Evolutionary conservation across 2,888 invertebrate genomes (phyloP).

Genomic region (Polymixis flavicincta): DNA sequence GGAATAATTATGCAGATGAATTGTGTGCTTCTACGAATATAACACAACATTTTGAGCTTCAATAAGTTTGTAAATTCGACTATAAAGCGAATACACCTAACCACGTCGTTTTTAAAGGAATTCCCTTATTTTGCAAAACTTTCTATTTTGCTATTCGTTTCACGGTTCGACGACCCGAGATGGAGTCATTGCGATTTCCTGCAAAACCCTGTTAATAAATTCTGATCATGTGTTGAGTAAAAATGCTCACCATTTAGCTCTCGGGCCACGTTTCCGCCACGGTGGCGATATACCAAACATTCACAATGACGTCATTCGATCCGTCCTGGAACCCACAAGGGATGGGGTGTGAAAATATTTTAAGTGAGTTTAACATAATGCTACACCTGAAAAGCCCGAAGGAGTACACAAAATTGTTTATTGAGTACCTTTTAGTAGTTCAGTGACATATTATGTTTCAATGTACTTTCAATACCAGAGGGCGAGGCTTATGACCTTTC

Average conservation of each 20-base stretch:
- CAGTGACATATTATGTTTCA: conserved; percentile 41
- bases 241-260: conserved; percentile 43
- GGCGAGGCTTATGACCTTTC: conserved; percentile 27
- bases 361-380: conserved; percentile 11
- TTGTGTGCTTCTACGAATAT: conserved; percentile 7
- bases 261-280: conserved; percentile 42
- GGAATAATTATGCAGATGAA: background rate
- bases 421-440: conserved; percentile 24
- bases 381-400: background rate
- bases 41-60: background rate
- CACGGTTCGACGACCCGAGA: conserved; percentile 6
- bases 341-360: conserved; percentile 18
- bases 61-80: background rate
- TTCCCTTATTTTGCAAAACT: background rate
- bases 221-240: conserved; percentile 38
- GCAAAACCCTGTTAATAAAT: conserved; percentile 41
- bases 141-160: conserved; percentile 6
- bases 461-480: conserved; percentile 33
- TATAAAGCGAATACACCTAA: background rate
- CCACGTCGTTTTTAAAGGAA: background rate
- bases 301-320: conserved; percentile 25
- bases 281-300: conserved; percentile 25
- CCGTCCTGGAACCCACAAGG: background rate
- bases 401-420: conserved; percentile 22
- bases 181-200: conserved; percentile 4